phyloP scores from a whole-genome alignment of 1,140 invertebrate species.

The Drosophila navojoa region DNA sequence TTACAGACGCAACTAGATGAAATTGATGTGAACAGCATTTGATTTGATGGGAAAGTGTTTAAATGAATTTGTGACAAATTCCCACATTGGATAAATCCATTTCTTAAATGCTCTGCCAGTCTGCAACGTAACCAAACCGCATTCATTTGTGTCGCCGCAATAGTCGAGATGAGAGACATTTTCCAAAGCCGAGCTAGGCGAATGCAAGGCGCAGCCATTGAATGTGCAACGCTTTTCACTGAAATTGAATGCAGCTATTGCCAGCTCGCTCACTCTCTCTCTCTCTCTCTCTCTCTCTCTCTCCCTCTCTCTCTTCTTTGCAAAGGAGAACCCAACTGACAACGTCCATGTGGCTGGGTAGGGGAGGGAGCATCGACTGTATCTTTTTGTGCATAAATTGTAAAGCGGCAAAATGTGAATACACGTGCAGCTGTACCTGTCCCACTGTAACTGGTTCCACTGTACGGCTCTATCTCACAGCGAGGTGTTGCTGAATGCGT shows the following conservation, averaged over 20 bases:
- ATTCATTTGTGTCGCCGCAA: constrained; percentile 50
- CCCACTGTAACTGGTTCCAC: not conserved
- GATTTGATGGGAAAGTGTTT: constrained; percentile 15
- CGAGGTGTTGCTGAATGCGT: constrained; percentile 69
- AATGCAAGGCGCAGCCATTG: constrained; percentile 53
- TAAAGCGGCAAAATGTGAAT: constrained; percentile 71
- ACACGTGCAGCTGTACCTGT: constrained; percentile 37
- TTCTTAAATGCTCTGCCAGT: constrained; percentile 34
- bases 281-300: not conserved
- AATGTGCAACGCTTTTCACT: constrained; percentile 69
- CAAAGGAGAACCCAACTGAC: constrained; percentile 3
- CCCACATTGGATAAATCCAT: constrained; percentile 20
- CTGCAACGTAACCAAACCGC: constrained; percentile 35
- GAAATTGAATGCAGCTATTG: constrained; percentile 56
- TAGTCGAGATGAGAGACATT: constrained; percentile 32
- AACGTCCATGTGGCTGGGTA: not conserved
- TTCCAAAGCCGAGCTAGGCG: constrained; percentile 52
- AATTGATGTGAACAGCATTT: not conserved
- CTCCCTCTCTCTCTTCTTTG: constrained; percentile 7
- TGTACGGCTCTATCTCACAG: constrained; percentile 31
- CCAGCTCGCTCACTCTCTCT: not conserved
- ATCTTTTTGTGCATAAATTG: constrained; percentile 72
- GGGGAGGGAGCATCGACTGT: constrained; percentile 10
- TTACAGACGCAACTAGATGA: not conserved
- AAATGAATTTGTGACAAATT: constrained; percentile 30